A percentile compares a stretch with the other conserved stretches of the same genome.
Evolutionary conservation across 35 echinoderm and acorn worm species (phyloP).

Genomic region (Heliocidaris tuberculata): DNA sequence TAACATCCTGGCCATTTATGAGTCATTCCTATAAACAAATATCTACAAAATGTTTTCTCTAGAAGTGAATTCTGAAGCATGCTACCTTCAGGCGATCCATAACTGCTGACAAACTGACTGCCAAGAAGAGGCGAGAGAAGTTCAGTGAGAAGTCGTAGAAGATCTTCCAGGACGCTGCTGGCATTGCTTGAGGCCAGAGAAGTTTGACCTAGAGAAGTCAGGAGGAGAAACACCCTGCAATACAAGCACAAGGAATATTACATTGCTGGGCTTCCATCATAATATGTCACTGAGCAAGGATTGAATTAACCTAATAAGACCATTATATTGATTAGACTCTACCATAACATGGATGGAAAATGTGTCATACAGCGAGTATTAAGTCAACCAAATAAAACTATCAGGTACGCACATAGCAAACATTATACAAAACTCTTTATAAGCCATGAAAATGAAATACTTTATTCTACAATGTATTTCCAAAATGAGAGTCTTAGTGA

Average conservation of each 20-base stretch:
- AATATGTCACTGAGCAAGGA: not conserved
- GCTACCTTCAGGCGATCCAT: constrained; percentile 38
- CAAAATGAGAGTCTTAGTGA: not conserved
- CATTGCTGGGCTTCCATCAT: not conserved
- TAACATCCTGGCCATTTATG: no score
- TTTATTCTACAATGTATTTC: not conserved
- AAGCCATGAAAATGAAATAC: not conserved
- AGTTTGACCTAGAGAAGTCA: constrained; percentile 83
- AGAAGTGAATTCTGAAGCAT: not conserved
- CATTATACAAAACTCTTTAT: not conserved
- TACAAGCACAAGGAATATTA: constrained; percentile 34
- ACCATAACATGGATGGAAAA: not conserved
- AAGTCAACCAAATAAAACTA: not conserved
- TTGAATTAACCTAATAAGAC: not conserved
- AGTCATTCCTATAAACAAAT: no score
- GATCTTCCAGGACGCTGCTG: constrained; percentile 72
- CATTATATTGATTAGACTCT: not conserved
- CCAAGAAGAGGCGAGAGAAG: constrained; percentile 73
- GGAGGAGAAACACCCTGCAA: constrained; percentile 83
- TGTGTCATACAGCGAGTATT: not conserved
- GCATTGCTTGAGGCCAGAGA: constrained; percentile 77
- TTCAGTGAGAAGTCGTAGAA: constrained; percentile 74
- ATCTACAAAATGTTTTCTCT: no score
- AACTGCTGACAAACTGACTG: constrained; percentile 28
- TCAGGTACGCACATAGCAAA: not conserved